These are phyloP conservation scores for Drosophila erecta DNA, from an alignment of 1,140 invertebrate species.

Conservation along the genomic window DNA sequence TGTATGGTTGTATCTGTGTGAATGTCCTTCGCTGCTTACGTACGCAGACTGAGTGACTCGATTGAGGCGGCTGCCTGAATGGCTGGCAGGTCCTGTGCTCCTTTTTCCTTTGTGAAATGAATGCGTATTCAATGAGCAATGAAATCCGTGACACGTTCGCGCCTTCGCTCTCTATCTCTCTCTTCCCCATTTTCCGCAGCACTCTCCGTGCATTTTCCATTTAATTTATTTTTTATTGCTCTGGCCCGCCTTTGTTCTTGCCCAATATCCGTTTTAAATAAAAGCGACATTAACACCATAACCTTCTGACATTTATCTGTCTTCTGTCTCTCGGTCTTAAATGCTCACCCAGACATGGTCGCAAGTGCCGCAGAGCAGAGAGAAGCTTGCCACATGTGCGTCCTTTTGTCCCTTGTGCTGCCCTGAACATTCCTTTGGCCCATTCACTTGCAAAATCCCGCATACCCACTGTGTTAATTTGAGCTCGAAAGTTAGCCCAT, in stretches of 20 bases:
- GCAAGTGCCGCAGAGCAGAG: background rate
- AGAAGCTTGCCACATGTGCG: slow-evolving; percentile 37
- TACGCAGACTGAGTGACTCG: slow-evolving; percentile 82
- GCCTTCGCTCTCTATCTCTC: slow-evolving; percentile 32
- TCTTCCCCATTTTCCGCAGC: background rate
- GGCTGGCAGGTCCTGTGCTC: slow-evolving; percentile 63
- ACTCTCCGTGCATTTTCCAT: slow-evolving; percentile 69
- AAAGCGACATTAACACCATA: slow-evolving; percentile 82
- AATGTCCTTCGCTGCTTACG: slow-evolving; percentile 74
- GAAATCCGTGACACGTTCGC: slow-evolving; percentile 82
- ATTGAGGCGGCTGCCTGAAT: slow-evolving; percentile 75
- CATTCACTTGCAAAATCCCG: slow-evolving; percentile 32
- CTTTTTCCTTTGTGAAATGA: slow-evolving; percentile 69
- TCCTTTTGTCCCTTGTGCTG: slow-evolving; percentile 25
- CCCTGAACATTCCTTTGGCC: slow-evolving; percentile 20
- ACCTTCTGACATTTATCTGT: slow-evolving; percentile 75
- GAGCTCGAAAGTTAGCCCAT: slow-evolving; percentile 56
- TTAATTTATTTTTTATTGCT: slow-evolving; percentile 82
- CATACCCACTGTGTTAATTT: slow-evolving; percentile 51
- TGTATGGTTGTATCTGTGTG: slow-evolving; percentile 34
- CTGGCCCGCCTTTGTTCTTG: slow-evolving; percentile 60
- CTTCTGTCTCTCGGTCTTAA: slow-evolving; percentile 38
- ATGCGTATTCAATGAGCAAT: slow-evolving; percentile 83
- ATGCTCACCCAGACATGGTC: slow-evolving; percentile 26
- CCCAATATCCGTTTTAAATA: slow-evolving; percentile 80